Base-by-base conservation (phyloP, 2,888 invertebrate species). In the Nezara viridula region DNA sequence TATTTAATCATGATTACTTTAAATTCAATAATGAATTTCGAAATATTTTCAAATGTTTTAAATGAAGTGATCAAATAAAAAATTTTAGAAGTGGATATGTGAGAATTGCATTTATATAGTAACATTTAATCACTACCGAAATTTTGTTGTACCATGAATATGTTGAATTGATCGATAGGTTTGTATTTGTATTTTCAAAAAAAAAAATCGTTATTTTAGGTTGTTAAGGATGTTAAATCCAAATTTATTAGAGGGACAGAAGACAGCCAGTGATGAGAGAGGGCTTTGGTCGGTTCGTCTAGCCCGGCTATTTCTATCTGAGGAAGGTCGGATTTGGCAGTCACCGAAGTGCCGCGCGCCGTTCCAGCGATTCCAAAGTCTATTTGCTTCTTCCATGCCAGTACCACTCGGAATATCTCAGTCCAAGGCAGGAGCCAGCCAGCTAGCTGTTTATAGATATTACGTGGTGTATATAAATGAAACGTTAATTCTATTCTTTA, bases 281-380 rank as follows among this genome's bases (percentile, higher is more conserved):
- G 60, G 60, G 60, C 60, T 60, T 60, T 60, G 60, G 60, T 60
- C n/a, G 12, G 9, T 9, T 9, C 5, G 55, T n/a, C n/a, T 27
- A 27, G 60, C 4, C 66, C 66, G 37, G 16, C 66, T 73, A 73
- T 73, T 73, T 73, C 66, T 37, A 73, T 32, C 66, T 7, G 27
- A 73, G 32, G 66, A 73, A 73, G 66, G 66, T 37, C 66, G 66
- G 66, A 73, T 73, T 73, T 73, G 66, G 66, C 66, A 73, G 66
- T 32, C 32, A 32, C 32, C n/a, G 47, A 47, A 81, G 44, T 81
- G 81, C 44, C 81, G 24, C 81, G 40, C n/a, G 24, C n/a, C 81
- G 81, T 81, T 81, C 81, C 81, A 44, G 81, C 81, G 14, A 81
- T 81, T 81, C 81, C 81, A 24, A 47, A 40, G n/a, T 44, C 24